Evolutionary conservation across 2,113 vertebrate species (phyloP).

Genomic region (Symphodus melops): DNA sequence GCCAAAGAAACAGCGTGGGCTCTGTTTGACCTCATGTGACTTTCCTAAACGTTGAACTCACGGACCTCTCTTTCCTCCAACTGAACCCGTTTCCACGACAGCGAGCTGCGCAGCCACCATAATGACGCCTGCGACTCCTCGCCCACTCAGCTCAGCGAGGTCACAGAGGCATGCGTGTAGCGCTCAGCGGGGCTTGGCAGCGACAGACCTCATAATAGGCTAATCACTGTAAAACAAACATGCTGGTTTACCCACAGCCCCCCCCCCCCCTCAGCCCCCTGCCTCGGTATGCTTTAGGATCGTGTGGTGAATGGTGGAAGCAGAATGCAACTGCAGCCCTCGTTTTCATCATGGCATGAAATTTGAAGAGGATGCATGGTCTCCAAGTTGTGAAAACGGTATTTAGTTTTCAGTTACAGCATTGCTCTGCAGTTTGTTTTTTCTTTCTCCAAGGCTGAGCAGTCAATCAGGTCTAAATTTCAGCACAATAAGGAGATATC

Average conservation of each 20-base stretch:
- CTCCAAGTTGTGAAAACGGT: slow-evolving; percentile 12
- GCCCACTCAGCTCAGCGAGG: slow-evolving; percentile 28
- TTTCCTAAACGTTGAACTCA: slow-evolving; percentile 7
- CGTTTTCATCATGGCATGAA: slow-evolving; percentile 17
- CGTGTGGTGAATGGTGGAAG: slow-evolving; percentile 33
- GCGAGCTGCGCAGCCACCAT: slow-evolving; percentile 6
- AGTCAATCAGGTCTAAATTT: background rate
- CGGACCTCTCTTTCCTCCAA: slow-evolving; percentile 14
- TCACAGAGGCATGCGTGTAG: slow-evolving; percentile 32
- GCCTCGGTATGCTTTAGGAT: slow-evolving; percentile 21
- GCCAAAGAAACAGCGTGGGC: background rate
- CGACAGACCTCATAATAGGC: slow-evolving; percentile 34
- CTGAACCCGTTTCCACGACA: slow-evolving; percentile 2
- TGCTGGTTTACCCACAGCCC: slow-evolving; percentile 21
- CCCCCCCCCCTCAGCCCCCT: background rate
- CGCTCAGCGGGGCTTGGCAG: slow-evolving; percentile 32
- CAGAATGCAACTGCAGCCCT: slow-evolving; percentile 19
- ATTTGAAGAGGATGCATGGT: slow-evolving; percentile 30
- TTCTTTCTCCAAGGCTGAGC: background rate
- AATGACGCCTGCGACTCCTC: slow-evolving; percentile 26
- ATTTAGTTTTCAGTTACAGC: slow-evolving; percentile 4
- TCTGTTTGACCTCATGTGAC: slow-evolving; percentile 25
- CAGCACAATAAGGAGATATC: background rate
- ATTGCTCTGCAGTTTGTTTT: background rate
- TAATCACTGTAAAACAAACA: slow-evolving; percentile 63